Evolutionary conservation across 2,888 invertebrate species (phyloP).

Genomic region (Drosophila mettleri): DNA sequence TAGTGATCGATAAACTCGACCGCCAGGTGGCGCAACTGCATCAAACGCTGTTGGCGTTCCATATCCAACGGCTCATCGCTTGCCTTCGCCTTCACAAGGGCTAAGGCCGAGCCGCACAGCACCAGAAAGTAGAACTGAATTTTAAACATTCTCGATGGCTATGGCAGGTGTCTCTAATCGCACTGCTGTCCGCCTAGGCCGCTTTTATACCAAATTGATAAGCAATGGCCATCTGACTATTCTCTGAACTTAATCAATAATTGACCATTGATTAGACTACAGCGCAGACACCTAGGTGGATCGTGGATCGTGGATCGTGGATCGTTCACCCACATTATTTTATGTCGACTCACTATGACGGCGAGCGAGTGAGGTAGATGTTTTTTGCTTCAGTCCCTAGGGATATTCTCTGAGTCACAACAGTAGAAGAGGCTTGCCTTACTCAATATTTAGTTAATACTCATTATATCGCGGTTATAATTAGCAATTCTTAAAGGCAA

Average conservation of each 20-base stretch:
- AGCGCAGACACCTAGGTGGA: constrained; percentile 3
- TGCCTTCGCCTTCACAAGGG: neutral
- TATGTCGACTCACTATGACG: neutral
- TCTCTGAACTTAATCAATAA: constrained; percentile 18
- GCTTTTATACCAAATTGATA: constrained; percentile 24
- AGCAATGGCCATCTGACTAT: neutral
- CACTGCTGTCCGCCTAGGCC: neutral
- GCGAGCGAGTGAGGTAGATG: neutral
- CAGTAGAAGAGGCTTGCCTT: neutral
- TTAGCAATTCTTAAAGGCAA: neutral
- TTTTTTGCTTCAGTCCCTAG: neutral
- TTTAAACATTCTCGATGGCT: neutral
- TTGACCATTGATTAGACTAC: constrained; percentile 5
- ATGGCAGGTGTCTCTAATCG: neutral
- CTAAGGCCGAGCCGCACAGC: constrained; percentile 6
- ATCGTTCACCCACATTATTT: neutral
- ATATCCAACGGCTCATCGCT: neutral
- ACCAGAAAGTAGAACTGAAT: neutral
- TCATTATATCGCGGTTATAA: neutral
- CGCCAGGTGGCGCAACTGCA: constrained; percentile 44
- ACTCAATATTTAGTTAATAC: neutral
- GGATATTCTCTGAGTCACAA: neutral
- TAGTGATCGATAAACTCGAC: constrained; percentile 59
- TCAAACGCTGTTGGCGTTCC: constrained; percentile 10
- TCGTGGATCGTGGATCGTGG: neutral